Conservation (phyloP, 2,113 vertebrate genomes). For the Microcebus jonahi region DNA sequence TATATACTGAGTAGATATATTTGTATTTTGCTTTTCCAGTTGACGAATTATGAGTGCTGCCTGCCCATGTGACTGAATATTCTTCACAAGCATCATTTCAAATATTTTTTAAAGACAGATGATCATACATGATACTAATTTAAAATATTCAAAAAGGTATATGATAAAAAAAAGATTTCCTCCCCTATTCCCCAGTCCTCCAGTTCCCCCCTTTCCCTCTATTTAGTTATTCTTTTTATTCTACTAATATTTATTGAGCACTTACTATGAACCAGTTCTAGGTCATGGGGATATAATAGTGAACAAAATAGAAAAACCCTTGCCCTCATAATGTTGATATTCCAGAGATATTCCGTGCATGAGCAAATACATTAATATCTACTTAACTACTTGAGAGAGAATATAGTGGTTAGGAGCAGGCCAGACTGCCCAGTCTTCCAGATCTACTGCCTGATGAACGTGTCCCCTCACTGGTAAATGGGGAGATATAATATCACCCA, state of each 20-base stretch:
- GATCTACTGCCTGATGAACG: no score
- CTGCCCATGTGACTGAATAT: background rate
- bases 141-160: background rate
- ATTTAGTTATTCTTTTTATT: background rate
- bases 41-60: background rate
- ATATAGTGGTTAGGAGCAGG: background rate
- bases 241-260: background rate
- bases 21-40: constrained; percentile 12
- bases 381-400: background rate
- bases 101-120: background rate
- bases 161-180: background rate
- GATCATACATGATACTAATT: background rate
- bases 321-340: background rate
- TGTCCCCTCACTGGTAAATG: background rate
- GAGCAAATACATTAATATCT: background rate
- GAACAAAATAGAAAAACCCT: background rate
- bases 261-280: background rate
- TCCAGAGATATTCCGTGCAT: background rate
- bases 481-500: background rate
- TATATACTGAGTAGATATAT: background rate
- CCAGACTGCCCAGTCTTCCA: background rate
- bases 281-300: background rate
- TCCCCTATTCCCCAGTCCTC: background rate
- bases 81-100: background rate
- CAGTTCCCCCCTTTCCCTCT: background rate